These are phyloP conservation scores for Eunapius fragilis DNA, from an alignment of 37 sponge, comb jelly and placozoan genomes.

Conservation along the genomic window DNA sequence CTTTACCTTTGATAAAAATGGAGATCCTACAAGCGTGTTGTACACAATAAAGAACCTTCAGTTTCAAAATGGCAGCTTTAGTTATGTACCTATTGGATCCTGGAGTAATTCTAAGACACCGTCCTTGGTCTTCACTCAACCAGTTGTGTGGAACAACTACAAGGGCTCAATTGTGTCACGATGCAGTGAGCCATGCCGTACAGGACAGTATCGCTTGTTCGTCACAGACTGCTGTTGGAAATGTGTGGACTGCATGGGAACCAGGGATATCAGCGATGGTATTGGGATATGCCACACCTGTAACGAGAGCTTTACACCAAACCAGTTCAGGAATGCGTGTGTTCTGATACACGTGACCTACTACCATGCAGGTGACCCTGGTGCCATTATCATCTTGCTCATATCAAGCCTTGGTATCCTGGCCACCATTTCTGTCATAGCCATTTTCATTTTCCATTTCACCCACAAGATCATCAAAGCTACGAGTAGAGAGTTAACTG, in stretches of 20 bases:
- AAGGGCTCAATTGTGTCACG: slow-evolving; percentile 1
- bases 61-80: background rate
- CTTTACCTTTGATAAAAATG: slow-evolving; percentile 62
- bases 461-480: slow-evolving; percentile 62
- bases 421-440: slow-evolving; percentile 11
- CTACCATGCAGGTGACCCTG: slow-evolving; percentile 18
- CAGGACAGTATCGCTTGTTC: slow-evolving; percentile 35
- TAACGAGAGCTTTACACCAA: slow-evolving; percentile 37
- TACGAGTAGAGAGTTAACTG: slow-evolving; percentile 76
- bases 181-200: slow-evolving; percentile 49
- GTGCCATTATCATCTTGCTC: slow-evolving; percentile 36
- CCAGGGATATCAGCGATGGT: slow-evolving; percentile 14
- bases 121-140: background rate
- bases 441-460: slow-evolving; percentile 38
- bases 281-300: slow-evolving; percentile 41
- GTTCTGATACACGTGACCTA: slow-evolving; percentile 16
- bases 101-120: slow-evolving; percentile 5
- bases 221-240: slow-evolving; percentile 57
- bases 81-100: slow-evolving; percentile 20
- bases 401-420: slow-evolving; percentile 40
- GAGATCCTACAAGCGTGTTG: slow-evolving; percentile 13
- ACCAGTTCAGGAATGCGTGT: slow-evolving; percentile 44
- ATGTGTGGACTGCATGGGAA: slow-evolving; percentile 49
- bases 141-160: background rate
- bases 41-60: slow-evolving; percentile 57